Percentiles rank a stretch among this genome's conserved stretches.
Evolutionary conservation across 2,888 invertebrate genomes (phyloP).

Genomic region (Willowsia nigromaculata): DNA sequence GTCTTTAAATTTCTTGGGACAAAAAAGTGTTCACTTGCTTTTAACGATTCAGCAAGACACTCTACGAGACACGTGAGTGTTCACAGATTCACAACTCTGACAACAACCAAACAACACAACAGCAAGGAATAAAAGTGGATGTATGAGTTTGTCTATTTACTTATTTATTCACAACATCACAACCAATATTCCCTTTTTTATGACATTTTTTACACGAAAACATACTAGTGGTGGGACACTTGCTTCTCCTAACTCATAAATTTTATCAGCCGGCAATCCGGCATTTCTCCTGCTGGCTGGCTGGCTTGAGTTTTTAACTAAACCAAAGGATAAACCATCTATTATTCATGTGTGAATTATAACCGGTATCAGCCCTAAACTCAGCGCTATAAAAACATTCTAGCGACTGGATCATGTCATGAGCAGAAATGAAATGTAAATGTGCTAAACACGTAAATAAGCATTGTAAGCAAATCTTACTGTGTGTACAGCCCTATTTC

Average conservation of each 20-base stretch:
- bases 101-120: background rate
- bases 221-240: background rate
- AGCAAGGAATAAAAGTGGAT: background rate
- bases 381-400: background rate
- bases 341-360: background rate
- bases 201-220: constrained; percentile 22
- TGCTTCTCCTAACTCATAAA: constrained; percentile 14
- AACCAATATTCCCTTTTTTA: constrained; percentile 7
- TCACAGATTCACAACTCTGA: background rate
- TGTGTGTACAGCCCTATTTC: background rate
- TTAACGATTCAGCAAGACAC: background rate
- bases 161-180: constrained; percentile 6
- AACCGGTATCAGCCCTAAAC: background rate
- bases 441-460: background rate
- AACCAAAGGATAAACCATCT: background rate
- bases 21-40: background rate
- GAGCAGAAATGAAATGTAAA: background rate
- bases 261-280: constrained; percentile 6
- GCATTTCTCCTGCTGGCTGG: background rate
- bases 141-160: constrained; percentile 1
- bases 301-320: background rate
- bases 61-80: background rate
- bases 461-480: background rate
- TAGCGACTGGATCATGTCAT: background rate
- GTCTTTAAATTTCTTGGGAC: background rate